These are phyloP conservation scores for Taenaris catops DNA, from an alignment of 2,888 invertebrate species.

Conservation along the genomic window DNA sequence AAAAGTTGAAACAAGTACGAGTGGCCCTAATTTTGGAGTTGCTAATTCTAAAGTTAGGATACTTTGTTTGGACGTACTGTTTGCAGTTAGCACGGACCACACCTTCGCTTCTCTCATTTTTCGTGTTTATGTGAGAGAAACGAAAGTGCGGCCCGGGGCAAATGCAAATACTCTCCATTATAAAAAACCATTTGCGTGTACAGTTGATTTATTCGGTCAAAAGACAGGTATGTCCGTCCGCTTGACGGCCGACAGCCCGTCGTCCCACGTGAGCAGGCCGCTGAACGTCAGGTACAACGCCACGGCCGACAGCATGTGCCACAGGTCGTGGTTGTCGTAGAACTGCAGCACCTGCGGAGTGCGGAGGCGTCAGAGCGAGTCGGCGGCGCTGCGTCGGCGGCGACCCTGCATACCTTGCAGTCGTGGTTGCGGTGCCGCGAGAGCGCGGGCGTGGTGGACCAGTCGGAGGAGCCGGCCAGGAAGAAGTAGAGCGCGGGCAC, in stretches of 20 bases:
- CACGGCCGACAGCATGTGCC: slow-evolving; percentile 92
- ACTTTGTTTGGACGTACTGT: no score
- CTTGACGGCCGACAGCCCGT: slow-evolving; percentile 86
- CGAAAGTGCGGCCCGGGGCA: no score
- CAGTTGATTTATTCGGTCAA: no score
- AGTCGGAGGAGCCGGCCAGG: slow-evolving; percentile 40
- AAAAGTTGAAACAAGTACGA: no score
- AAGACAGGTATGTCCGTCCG: slow-evolving; percentile 90
- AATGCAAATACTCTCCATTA: no score
- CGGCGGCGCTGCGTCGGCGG: no score
- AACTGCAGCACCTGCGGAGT: slow-evolving; percentile 82
- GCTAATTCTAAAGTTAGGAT: no score
- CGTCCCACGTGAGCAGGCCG: slow-evolving; percentile 90
- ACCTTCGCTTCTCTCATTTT: no score
- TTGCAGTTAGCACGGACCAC: background rate
- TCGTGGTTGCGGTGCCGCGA: slow-evolving; percentile 80
- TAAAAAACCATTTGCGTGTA: no score
- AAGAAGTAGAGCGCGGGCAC: slow-evolving; percentile 82
- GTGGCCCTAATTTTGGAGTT: no score
- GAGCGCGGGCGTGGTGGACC: slow-evolving; percentile 83
- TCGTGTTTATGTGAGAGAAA: no score
- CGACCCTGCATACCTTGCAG: slow-evolving; percentile 72
- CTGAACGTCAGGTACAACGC: slow-evolving; percentile 92
- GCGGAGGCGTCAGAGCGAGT: no score
- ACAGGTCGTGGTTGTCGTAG: slow-evolving; percentile 93